Base-by-base conservation (phyloP, 2,888 invertebrate genomes). In the Bimastos eiseni region DNA sequence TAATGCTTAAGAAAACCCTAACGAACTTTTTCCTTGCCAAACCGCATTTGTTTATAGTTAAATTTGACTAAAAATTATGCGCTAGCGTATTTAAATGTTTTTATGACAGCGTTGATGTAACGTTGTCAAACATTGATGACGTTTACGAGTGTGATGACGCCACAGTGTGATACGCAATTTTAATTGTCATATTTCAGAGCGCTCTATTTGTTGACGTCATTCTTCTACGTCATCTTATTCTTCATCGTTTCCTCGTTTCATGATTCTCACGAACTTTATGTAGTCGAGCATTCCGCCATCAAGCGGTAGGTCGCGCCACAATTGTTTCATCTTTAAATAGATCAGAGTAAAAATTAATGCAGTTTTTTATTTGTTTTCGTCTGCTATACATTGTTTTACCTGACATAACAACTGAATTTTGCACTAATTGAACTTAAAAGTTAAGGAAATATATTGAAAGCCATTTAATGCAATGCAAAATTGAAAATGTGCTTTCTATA, bases 231-330 rank as follows among this genome's bases (percentile, higher is more conserved):
- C 83, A 37, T 90, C 49, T 90, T 83, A 90, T 3, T 89, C 89
- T 0, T 90, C 91, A 17, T 91, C 91, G 33, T 88, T 83, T 44
- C 91, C 91, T 41, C 91, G 89, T 41, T 91, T 91, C 91, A 91
- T 91, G 83, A 91, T 88, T 49, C 86, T 70, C 55, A 90, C 91
- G 83, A 91, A 70, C 84, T 90, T 89, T 34, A 41, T 21, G 86
- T 91, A 90, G 36, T 91, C 91, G 86, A 91, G 70, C n/a, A 34
- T 86, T 44, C 91, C 91, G 13, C 90, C 91, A n/a, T 91, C 91
- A 37, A 91, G n/a, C 34, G 91, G 91, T 34, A 91, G 90, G n/a
- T 91, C 91, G 41, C 89, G 90, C 91, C 91, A 91, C 34, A 91
- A 37, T 86, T 90, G 90, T 33, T 91, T 91, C 84, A 91, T 91